Evolutionary conservation across 2,888 invertebrate species (phyloP), one percentile per base, ranked within the genome.

Genomic region (Phlogophora meticulosa): DNA sequence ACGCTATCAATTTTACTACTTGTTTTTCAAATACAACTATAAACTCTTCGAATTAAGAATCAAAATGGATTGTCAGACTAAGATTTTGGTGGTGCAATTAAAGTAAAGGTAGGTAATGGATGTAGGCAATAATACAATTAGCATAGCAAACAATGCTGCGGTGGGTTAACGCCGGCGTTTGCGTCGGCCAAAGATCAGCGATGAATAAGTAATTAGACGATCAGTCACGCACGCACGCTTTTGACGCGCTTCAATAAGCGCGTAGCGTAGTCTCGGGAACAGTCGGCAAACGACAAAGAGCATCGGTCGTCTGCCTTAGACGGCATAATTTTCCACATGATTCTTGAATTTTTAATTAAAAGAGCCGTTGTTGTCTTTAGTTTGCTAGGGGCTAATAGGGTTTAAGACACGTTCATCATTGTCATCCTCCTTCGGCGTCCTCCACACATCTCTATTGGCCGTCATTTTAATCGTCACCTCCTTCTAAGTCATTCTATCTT

Each of bases 141-240:
- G 70, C 72, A 72, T 79, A 48, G 58, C 62, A 76, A 75, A 80
- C 76, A 81, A 80, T 80, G 48, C 46, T 46, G 24, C 58, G 74
- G 72, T 72, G 66, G 72, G 64, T 65, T 75, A 78, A 77, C 84
- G 84, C 84, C 81, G 82, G 83, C 83, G 83, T 82, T 76, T 56
- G 71, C 42, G 65, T 49, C 55, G 76, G 65, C 55, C 74, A 76
- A 59, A 72, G 68, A 76, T 72, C 75, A 67, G 56, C 28, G 49
- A 63, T 61, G 61, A 66, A 66, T 72, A 52, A 42, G 38, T 55
- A 49, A 57, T 67, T 46, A 64, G 38, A 62, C 59, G 55, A 73
- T 63, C 48, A 70, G 61, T 55, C 62, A 68, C 60, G 62, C 69
- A 55, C 70, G 70, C 70, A 53, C 48, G 53, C 56, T 62, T 62